These are phyloP conservation scores for Manis javanica DNA, from an alignment of 2,797 vertebrate genomes.

Conservation along the genomic window DNA sequence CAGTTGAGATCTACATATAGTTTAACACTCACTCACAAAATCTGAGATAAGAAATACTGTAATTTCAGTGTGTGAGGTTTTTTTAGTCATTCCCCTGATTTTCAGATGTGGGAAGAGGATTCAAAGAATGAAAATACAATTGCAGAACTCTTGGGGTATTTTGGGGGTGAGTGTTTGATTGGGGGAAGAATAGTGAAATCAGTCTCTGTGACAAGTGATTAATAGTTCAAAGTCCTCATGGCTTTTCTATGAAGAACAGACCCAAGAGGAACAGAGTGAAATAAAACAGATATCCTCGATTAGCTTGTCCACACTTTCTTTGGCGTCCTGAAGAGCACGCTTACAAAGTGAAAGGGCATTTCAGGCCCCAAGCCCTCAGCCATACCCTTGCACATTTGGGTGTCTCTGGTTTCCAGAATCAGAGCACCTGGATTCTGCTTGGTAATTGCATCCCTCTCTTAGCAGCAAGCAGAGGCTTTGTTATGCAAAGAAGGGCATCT, in stretches of 20 bases:
- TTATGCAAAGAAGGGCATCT: neutral
- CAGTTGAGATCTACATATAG: neutral
- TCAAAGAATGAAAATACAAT: slow-evolving; percentile 36
- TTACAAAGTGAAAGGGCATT: slow-evolving; percentile 25
- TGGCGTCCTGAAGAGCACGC: neutral
- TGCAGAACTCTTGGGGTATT: neutral
- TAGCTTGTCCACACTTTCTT: slow-evolving; percentile 64
- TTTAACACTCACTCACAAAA: neutral
- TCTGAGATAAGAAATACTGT: neutral
- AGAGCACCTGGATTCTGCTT: neutral
- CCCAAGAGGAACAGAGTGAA: neutral
- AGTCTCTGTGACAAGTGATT: slow-evolving; percentile 67
- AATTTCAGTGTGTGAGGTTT: neutral
- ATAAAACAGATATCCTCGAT: slow-evolving; percentile 68
- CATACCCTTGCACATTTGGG: neutral
- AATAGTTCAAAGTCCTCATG: slow-evolving; percentile 69
- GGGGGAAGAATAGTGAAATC: neutral
- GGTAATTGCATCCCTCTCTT: neutral
- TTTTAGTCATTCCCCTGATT: neutral
- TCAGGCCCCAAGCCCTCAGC: neutral
- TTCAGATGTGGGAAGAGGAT: slow-evolving; percentile 11
- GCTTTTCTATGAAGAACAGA: slow-evolving; percentile 74
- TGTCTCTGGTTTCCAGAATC: slow-evolving; percentile 38
- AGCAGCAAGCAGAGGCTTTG: neutral
- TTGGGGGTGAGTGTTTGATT: neutral